phyloP scores from a whole-genome alignment of 64 coral and sea anemone genomes.

The Cladopsammia gracilis region DNA sequence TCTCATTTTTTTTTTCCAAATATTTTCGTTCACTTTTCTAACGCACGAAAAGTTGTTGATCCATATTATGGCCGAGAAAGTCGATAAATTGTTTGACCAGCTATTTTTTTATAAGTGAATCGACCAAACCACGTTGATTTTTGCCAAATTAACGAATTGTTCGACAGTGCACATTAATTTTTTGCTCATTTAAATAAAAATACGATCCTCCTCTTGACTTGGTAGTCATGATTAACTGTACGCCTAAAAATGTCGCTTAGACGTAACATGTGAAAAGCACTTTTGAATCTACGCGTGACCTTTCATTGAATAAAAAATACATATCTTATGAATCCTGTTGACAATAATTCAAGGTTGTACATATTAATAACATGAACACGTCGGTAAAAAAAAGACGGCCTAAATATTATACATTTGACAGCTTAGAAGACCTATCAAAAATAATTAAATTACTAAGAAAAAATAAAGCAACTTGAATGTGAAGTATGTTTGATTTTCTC shows the following conservation, averaged over 20 bases:
- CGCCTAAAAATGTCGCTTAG: neutral
- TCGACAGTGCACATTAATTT: neutral
- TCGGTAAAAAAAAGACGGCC: neutral
- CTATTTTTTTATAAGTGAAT: neutral
- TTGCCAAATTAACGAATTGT: slow-evolving; percentile 4
- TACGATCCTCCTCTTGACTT: neutral
- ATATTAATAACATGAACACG: slow-evolving; percentile 14
- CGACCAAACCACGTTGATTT: neutral
- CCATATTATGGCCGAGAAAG: neutral
- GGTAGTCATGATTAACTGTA: neutral
- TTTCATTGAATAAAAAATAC: neutral
- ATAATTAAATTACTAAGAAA: neutral
- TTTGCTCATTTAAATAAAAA: neutral
- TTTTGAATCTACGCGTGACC: neutral
- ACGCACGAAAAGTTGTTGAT: neutral
- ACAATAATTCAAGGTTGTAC: neutral
- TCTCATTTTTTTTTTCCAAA: neutral
- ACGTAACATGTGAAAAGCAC: neutral
- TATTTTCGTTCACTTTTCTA: neutral
- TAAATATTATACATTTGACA: neutral
- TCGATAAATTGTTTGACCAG: neutral
- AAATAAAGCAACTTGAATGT: neutral
- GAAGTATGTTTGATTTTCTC: neutral
- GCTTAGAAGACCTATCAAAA: neutral
- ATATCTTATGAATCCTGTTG: neutral